Evolutionary conservation across 1,140 invertebrate genomes (phyloP), one percentile per base, ranked within the genome.

Genomic region (Drosophila repleta): DNA sequence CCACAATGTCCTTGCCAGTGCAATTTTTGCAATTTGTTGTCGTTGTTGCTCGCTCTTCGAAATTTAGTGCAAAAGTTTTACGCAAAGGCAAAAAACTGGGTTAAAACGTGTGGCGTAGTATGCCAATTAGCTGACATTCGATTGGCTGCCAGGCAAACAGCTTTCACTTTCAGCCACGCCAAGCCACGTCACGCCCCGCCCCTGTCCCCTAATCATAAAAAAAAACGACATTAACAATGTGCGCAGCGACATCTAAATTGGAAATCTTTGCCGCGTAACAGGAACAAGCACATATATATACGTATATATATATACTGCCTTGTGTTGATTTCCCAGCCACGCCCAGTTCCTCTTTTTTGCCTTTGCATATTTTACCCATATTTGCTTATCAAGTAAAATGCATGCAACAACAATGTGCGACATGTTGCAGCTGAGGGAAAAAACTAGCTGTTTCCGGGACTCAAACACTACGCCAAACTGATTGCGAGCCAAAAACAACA

Each of bases 241-340:
- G 57, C 37, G 53, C 60, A 67, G 37, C 68, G 66, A 67, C 82
- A 85, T 85, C 82, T 85, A 85, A 85, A 85, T 81, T 85, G 82
- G 70, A 82, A 85, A 85, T 85, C 82, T 85, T 83, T 87, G 71
- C 74, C 74, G 82, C 32, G 69, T 85, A 87, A 75, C 80, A 87
- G 87, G 74, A 49, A 87, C 74, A 85, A 87, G 82, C 78, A 85
- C 75, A 82, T 35, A 11, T 35, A 35, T 13, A 35, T 35, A 35
- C 32, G 10, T 13, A 29, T 35, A 11, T 13, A 1, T 35, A 82
- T 78, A 80, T 74, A 57, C 77, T 32, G 74, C 66, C 74, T 75
- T 80, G 82, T 87, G 82, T 87, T 85, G 82, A 85, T 82, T 85
- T 85, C 45, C 52, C 62, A 66, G 51, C 49, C 41, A 49, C 57